Evolutionary conservation across 2,797 vertebrate genomes (phyloP), one percentile per base, ranked within the genome.

Genomic region (Bryconaethiops microstoma): DNA sequence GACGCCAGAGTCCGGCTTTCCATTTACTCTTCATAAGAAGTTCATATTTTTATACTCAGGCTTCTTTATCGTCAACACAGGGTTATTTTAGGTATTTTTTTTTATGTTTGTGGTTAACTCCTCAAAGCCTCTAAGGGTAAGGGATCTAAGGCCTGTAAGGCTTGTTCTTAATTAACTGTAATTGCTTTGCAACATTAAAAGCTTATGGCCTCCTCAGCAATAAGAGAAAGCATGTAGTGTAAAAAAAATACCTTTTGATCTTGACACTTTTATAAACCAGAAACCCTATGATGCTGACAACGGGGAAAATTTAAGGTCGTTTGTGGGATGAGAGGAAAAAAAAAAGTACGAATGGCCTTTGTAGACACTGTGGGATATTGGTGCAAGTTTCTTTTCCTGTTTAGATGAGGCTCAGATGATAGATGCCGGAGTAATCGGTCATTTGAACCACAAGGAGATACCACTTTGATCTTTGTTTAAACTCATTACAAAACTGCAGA

Each of bases 191-290:
- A 88, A 92, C 89, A 91, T 92, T 92, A 91, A 92, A 92, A 90
- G 89, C 90, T 88, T 87, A 91, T 87, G 86, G 83, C 83, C 90
- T 87, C 87, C 84, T 85, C 81, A 80, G 87, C 86, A 90, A 91
- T 89, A 90, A 90, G 86, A 90, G 89, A 90, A 90, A 88, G 87
- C 84, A 87, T 92, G 91, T 8, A 82, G 90, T 90, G 88, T 90
- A 81, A 87, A 90, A 87, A 90, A 92, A 93, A 92, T 87, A 83
- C 83, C 85, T 90, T 93, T 96, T 94, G 94, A 95, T 95, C 90
- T 94, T 85, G 86, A 92, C 90, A 91, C 93, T 92, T 93, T 90
- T 88, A 92, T 93, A 90, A 94, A 94, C 89, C 91, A 91, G 91
- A 90, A 90, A 88, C 68, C 88, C 88, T 87, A 85, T 87, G 92